Percentiles rank a stretch among this genome's conserved stretches.
Conservation (phyloP, 2,888 invertebrate genomes). For the Drosophila neotestacea region DNA sequence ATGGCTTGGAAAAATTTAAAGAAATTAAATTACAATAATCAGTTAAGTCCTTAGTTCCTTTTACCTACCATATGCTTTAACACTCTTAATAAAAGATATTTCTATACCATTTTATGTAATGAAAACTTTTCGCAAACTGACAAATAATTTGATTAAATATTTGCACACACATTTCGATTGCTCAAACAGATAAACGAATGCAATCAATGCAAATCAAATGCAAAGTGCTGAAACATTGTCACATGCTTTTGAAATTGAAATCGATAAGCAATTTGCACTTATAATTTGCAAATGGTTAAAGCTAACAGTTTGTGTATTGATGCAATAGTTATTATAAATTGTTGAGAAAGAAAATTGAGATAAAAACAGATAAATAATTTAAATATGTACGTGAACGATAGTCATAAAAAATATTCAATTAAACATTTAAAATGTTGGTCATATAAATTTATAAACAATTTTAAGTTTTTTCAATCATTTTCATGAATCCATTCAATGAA, state of each 20-base stretch:
- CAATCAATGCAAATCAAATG: slow-evolving; percentile 4
- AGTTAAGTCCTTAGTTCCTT: too few relatives aligned
- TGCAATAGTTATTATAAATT: slow-evolving; percentile 1
- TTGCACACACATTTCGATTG: background rate
- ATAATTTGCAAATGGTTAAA: slow-evolving; percentile 3
- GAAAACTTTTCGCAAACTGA: background rate
- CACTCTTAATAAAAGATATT: background rate
- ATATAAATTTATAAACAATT: background rate
- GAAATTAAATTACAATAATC: too few relatives aligned
- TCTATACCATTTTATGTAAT: background rate
- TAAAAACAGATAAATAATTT: background rate
- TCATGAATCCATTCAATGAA: background rate
- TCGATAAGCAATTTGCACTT: slow-evolving; percentile 12
- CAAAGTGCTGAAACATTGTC: slow-evolving; percentile 8
- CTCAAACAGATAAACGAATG: background rate
- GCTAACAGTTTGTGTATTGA: background rate
- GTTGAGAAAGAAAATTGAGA: background rate
- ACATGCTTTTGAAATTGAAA: slow-evolving; percentile 8
- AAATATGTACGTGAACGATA: too few relatives aligned
- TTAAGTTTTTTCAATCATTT: background rate
- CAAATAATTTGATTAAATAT: slow-evolving; percentile 23
- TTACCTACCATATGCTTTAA: too few relatives aligned
- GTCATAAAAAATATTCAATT: too few relatives aligned
- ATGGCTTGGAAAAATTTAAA: too few relatives aligned
- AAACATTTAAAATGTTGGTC: background rate